These are phyloP conservation scores for Aphyosemion australe DNA, from an alignment of 2,113 vertebrate genomes.

Conservation along the genomic window DNA sequence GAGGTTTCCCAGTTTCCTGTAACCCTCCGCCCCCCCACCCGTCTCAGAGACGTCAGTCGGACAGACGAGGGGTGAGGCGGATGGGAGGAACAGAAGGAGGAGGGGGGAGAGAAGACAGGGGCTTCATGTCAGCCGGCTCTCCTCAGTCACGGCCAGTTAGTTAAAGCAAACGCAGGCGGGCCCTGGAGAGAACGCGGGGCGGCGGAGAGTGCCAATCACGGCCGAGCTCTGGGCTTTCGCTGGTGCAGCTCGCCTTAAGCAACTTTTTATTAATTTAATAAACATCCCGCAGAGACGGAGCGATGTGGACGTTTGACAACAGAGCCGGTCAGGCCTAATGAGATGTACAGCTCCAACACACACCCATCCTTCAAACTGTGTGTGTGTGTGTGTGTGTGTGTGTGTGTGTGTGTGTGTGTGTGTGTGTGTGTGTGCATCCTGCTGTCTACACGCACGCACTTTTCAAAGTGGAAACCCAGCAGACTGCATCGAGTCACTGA, in stretches of 20 bases:
- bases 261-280: constrained; percentile 84
- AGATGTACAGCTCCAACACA: constrained; percentile 52
- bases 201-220: constrained; percentile 78
- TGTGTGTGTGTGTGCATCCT: too few species aligned
- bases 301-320: constrained; percentile 49
- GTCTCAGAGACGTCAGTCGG: constrained; percentile 24
- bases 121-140: constrained; percentile 70
- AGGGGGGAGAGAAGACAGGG: constrained; percentile 15
- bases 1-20: constrained; percentile 26
- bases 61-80: constrained; percentile 27
- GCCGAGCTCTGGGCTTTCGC: constrained; percentile 68
- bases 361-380: background rate
- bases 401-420: too few species aligned
- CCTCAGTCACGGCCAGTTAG: constrained; percentile 80
- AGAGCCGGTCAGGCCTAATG: constrained; percentile 61
- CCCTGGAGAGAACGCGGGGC: constrained; percentile 66
- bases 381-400: too few species aligned
- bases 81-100: background rate
- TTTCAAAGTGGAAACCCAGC: too few species aligned
- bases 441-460: too few species aligned
- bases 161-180: constrained; percentile 74
- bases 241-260: constrained; percentile 72
- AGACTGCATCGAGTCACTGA: too few species aligned
- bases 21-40: background rate
- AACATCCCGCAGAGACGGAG: constrained; percentile 78